phyloP scores from a whole-genome alignment of 2,888 invertebrate genomes.

The Stegana nigrithorax region DNA sequence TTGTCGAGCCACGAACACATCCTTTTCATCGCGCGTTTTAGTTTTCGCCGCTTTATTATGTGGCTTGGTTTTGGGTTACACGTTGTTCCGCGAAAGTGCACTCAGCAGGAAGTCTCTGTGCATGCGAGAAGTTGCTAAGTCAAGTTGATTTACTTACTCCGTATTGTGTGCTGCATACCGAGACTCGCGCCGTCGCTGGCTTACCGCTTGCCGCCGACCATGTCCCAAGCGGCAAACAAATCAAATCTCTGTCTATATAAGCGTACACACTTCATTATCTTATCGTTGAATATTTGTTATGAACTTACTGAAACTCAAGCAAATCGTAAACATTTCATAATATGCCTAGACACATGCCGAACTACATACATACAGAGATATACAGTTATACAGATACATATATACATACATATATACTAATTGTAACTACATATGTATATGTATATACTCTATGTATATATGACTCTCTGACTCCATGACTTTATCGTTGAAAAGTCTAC shows the following conservation, averaged over 20 bases:
- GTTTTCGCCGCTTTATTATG: neutral
- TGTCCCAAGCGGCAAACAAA: slow-evolving; percentile 30
- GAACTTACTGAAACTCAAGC: slow-evolving; percentile 57
- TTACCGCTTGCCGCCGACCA: no score
- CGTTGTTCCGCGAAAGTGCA: slow-evolving; percentile 22
- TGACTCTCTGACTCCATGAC: no score
- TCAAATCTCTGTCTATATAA: slow-evolving; percentile 21
- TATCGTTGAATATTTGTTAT: slow-evolving; percentile 54
- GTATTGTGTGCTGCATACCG: no score
- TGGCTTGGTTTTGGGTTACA: neutral
- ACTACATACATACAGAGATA: no score
- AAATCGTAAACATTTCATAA: slow-evolving; percentile 59
- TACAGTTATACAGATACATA: no score
- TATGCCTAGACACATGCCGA: no score
- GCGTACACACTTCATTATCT: slow-evolving; percentile 39
- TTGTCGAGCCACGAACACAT: neutral
- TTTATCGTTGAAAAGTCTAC: no score
- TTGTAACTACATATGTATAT: no score
- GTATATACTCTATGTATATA: no score
- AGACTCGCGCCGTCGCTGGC: no score
- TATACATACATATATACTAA: no score
- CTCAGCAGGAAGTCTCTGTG: slow-evolving; percentile 33
- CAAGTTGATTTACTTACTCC: slow-evolving; percentile 18
- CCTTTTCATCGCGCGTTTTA: neutral
- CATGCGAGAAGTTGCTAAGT: slow-evolving; percentile 10